These are phyloP conservation scores for Danio albolineatus DNA, from an alignment of 2,797 vertebrate genomes.

Conservation along the genomic window DNA sequence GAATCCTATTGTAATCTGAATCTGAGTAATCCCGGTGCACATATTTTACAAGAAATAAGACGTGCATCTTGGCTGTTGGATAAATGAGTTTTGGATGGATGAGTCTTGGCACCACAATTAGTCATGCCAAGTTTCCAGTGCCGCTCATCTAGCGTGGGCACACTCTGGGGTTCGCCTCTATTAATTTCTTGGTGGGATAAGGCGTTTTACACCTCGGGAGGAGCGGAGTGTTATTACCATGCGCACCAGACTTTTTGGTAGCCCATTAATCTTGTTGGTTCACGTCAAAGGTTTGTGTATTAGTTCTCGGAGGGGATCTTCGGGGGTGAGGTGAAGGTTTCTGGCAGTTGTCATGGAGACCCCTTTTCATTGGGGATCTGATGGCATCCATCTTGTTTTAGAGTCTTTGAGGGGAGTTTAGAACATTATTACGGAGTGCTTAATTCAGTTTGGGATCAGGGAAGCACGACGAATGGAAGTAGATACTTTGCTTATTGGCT, in stretches of 20 bases:
- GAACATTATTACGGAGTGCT: conserved; percentile 24
- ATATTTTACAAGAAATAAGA: conserved; percentile 23
- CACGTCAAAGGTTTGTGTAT: conserved; percentile 49
- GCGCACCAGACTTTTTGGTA: background rate
- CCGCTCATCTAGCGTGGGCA: conserved; percentile 25
- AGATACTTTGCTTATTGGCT: conserved; percentile 21
- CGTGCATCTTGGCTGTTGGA: conserved; percentile 12
- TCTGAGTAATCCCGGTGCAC: background rate
- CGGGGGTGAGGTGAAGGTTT: conserved; percentile 27
- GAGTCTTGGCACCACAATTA: conserved; percentile 48
- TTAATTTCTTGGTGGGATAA: conserved; percentile 37
- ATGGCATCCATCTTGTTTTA: conserved; percentile 43
- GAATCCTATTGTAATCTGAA: no score
- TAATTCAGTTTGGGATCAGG: conserved; percentile 30
- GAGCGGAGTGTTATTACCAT: conserved; percentile 4
- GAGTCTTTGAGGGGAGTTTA: conserved; percentile 24
- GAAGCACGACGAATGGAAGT: conserved; percentile 17
- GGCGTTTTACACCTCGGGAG: conserved; percentile 3
- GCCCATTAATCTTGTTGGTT: conserved; percentile 46
- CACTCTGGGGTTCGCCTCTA: conserved; percentile 31
- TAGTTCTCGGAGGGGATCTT: conserved; percentile 35
- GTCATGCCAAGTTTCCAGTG: conserved; percentile 41
- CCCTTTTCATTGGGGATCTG: conserved; percentile 42
- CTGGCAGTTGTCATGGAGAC: conserved; percentile 69
- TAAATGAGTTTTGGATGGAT: conserved; percentile 54